Evolutionary conservation across 2,888 invertebrate species (phyloP).

Genomic region (Apantesis nais): DNA sequence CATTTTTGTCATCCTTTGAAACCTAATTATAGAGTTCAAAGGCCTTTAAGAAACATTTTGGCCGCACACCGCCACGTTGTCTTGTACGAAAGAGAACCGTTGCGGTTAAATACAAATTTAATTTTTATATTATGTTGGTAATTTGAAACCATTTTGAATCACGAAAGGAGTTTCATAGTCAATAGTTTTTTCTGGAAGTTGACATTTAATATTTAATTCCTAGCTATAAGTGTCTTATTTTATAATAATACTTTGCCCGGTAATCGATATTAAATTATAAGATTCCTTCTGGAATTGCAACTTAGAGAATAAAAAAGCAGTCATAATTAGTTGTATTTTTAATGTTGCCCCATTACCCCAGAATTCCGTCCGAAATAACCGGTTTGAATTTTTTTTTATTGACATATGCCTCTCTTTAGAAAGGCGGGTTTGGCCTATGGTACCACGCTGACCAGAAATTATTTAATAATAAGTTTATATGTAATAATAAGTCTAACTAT

Average conservation of each 20-base stretch:
- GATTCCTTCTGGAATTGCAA: neutral
- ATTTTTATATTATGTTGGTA: neutral
- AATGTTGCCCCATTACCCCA: too few species aligned
- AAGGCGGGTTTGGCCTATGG: too few species aligned
- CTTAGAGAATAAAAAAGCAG: too few species aligned
- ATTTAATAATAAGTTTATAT: too few species aligned
- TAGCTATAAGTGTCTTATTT: neutral
- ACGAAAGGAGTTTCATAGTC: neutral
- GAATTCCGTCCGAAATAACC: too few species aligned
- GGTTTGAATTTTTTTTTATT: too few species aligned
- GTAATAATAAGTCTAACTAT: too few species aligned
- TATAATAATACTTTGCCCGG: neutral
- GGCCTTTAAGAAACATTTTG: neutral
- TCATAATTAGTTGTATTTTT: too few species aligned
- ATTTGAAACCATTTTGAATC: neutral
- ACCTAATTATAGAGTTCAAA: conserved; percentile 15
- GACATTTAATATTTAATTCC: neutral
- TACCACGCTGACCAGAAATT: too few species aligned
- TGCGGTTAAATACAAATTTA: neutral
- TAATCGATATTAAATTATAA: neutral
- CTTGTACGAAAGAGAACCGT: neutral
- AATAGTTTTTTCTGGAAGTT: neutral
- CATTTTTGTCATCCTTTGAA: conserved; percentile 3
- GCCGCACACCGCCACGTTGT: neutral
- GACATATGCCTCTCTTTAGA: too few species aligned